phyloP scores from a whole-genome alignment of 1,140 invertebrate genomes.

The Colletes gigas region DNA sequence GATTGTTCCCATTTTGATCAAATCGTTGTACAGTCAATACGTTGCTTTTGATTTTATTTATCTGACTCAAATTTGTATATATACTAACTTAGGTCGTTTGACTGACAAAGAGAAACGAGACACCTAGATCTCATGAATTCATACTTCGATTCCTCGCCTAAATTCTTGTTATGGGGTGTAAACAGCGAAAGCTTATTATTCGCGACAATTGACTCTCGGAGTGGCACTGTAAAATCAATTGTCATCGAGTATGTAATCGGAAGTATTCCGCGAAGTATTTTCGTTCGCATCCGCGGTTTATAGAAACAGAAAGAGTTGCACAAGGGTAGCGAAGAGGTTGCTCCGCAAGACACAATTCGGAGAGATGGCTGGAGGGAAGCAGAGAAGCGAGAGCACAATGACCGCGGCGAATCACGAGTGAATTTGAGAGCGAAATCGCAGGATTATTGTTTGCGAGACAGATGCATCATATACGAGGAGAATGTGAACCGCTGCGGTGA shows the following conservation, averaged over 20 bases:
- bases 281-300: neutral
- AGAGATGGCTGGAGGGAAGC: neutral
- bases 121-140: no score
- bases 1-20: no score
- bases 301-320: constrained; percentile 33
- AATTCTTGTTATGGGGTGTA: no score
- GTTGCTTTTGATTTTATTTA: no score
- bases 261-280: neutral
- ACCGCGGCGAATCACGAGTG: constrained; percentile 54
- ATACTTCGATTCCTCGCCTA: no score
- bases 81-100: no score
- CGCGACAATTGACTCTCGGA: no score
- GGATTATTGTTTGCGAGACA: constrained; percentile 63
- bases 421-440: constrained; percentile 61
- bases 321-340: constrained; percentile 38
- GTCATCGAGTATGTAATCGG: neutral
- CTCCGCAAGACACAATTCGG: constrained; percentile 38
- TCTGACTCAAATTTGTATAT: no score
- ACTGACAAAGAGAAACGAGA: no score
- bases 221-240: no score
- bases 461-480: constrained; percentile 55
- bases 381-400: constrained; percentile 53
- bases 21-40: no score
- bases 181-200: no score
- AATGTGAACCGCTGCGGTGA: constrained; percentile 53